These are phyloP conservation scores for Toxotes lorentzi DNA, from an alignment of 2,797 vertebrate species.

Conservation along the genomic window DNA sequence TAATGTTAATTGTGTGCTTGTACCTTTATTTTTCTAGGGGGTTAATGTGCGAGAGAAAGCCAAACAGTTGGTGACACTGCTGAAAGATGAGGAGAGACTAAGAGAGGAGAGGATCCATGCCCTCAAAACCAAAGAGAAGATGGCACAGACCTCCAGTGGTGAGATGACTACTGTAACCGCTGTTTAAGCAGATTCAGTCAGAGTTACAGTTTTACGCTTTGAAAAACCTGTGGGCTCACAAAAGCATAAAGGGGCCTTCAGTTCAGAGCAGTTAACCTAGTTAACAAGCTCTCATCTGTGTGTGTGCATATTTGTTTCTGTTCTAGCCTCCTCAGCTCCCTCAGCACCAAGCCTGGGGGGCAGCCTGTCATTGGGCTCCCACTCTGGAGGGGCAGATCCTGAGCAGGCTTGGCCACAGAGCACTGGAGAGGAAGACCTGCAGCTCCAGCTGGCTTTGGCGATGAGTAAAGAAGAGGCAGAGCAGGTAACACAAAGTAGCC, in stretches of 20 bases:
- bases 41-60: conserved; percentile 96
- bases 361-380: conserved; percentile 77
- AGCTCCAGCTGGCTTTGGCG: conserved; percentile 93
- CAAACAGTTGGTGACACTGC: conserved; percentile 93
- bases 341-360: conserved; percentile 83
- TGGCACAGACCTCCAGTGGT: conserved; percentile 95
- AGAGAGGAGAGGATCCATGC: conserved; percentile 93
- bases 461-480: conserved; percentile 97
- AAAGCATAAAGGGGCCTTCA: neutral
- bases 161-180: conserved; percentile 54
- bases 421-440: conserved; percentile 93
- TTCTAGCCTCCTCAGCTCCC: conserved; percentile 87
- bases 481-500: conserved; percentile 85
- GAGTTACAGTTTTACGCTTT: conserved; percentile 13
- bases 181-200: conserved; percentile 8
- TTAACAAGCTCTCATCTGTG: neutral
- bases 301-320: conserved; percentile 37
- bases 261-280: neutral
- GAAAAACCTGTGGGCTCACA: neutral
- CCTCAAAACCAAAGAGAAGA: conserved; percentile 97
- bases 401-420: conserved; percentile 96
- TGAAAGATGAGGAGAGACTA: conserved; percentile 93
- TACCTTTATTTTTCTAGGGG: conserved; percentile 76
- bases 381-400: conserved; percentile 84
- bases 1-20: neutral